Base-by-base conservation (phyloP, 2,797 vertebrate species). In the Spea hammondii region DNA sequence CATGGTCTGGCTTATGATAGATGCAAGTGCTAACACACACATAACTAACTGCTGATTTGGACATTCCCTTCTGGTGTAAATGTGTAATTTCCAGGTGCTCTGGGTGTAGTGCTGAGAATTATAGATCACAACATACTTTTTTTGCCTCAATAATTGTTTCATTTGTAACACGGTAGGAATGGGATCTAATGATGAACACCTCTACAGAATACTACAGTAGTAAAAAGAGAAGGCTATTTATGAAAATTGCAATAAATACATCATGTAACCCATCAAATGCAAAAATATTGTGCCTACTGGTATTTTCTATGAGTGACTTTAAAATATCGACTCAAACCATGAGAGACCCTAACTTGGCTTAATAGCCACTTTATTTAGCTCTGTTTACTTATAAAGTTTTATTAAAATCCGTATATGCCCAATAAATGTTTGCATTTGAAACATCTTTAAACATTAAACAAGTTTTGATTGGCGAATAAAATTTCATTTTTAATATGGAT, bases 21-120 rank as follows among this genome's bases (percentile, higher is more conserved):
- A 82, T 73, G 65, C 72, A 82, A 69, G 70, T 73, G 70, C 70
- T 77, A 77, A 82, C 79, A 82, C 70, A 82, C 70, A 82, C 79
- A 73, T 44, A 44, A 46, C 79, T 53, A 71, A n/a, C 50, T 73
- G 65, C 74, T 65, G 48, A 54, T 77, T 32, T 64, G 65, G 76
- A 62, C 44, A 68, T 49, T 65, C 64, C 48, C 48, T 60, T 62
- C 48, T 69, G 64, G 55, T 50, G 60, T 54, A 64, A 77, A 82
- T 77, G 79, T 2, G 79, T 2, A 60, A 77, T 82, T 77, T 65
- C 74, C 79, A 82, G 73, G 77, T 76, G 73, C 70, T 54, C 67
- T 13, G 53, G 53, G 14, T 67, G 68, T 66, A 60, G 72, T 65
- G 65, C 70, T 67, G 5, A 51, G 65, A 62, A 72, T 77, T 66